Base-by-base conservation (phyloP, 2,888 invertebrate species). In the Erynnis tages region DNA sequence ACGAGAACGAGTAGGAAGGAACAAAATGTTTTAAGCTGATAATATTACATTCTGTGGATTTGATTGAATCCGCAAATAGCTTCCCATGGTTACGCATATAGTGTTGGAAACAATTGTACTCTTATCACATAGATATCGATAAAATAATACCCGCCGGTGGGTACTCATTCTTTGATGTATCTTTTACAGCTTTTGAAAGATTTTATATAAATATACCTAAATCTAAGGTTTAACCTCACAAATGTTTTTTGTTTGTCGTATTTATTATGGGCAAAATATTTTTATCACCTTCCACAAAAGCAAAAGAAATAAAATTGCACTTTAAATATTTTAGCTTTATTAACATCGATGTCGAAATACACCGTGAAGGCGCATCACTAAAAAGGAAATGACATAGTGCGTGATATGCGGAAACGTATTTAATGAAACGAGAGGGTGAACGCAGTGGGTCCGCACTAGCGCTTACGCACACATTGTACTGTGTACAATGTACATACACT, bases 381-480 rank as follows among this genome's bases (percentile, higher is more conserved):
- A 35, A 75, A 65, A 80, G 87, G 87, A 88, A 88, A 89, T 88
- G 86, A 87, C 88, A 87, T 82, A 86, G 86, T 85, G 86, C 82
- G 88, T 89, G 89, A 89, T 89, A 88, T 82, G 87, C 89, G 88
- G 88, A 89, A 88, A 87, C 79, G 83, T 83, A 86, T 88, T 87
- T 86, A 88, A 88, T 88, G 82, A 86, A 89, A 87, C 76, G 74
- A 76, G 82, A 87, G 86, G 87, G 88, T 83, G 70, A 69, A 73
- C 69, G 75, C 59, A 55, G 59, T 78, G 76, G 76, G 82, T 72
- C 69, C 71, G 56, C 67, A 72, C 70, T 67, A 63, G 60, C 56
- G 57, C 61, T 54, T 60, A 60, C 57, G 58, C 59, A 55, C 46
- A 52, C 54, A 53, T 43, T 29, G 21, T 27, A 17, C 21, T 52